Evolutionary conservation across 2,797 vertebrate species (phyloP), one percentile per base, ranked within the genome.

Genomic region (Myotis planiceps): DNA sequence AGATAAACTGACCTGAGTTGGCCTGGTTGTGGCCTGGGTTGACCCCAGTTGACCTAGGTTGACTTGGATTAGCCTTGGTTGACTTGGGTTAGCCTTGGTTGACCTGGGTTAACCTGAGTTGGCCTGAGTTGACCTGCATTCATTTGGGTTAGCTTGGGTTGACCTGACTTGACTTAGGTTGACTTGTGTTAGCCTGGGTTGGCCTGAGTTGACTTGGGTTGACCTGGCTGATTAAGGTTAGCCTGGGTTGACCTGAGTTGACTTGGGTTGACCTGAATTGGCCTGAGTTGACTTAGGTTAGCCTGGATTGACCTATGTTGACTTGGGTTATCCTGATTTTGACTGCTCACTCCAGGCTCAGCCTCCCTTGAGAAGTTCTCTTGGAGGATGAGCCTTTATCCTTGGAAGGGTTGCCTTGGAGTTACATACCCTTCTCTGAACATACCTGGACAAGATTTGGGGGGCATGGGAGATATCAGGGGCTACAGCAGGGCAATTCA

Each of bases 381-480:
- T 32, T 18, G 7, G 34, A 47, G 9, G 6, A 2, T 13, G 0
- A 27, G 39, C 2, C 12, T 18, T 42, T 85, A 32, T 9, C 16
- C 2, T 6, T 9, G 60, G 60, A n/a, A 18, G 51, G 18, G 29
- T 16, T 4, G n/a, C 9, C 3, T 2, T 21, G 53, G 66, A 37
- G 23, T 34, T 32, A 2, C 12, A 21, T 0, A 2, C 1, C 14
- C n/a, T 53, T 32, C 37, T 87, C 76, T 42, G 27, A 13, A 63
- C 21, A 23, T 15, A 39, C 25, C 18, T 16, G 18, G 65, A 19
- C 47, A 6, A 9, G 18, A 10, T 49, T 80, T 6, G 2, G 14
- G n/a, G 69, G 13, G 45, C 2, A 0, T n/a, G 51, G 55, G n/a
- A n/a, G 34, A 9, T 0, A 3, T 4, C 12, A 9, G 32, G 60